Conservation (phyloP, 1,140 invertebrate species). For the Campoletis sonorensis region DNA sequence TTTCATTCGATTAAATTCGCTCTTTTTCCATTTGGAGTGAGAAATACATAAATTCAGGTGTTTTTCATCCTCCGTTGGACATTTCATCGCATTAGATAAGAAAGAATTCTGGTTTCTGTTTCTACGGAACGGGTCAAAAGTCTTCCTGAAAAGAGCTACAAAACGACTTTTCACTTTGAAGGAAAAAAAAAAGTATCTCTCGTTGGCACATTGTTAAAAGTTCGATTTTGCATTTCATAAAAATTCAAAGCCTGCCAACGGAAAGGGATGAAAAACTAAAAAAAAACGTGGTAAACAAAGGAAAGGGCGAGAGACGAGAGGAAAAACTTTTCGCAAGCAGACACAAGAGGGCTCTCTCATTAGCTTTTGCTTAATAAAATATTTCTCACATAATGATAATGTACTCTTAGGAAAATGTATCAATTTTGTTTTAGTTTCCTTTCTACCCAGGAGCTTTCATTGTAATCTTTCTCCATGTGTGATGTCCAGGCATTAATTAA, state of each 20-base stretch:
- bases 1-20: no score
- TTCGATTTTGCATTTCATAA: conserved; percentile 6
- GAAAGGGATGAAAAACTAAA: background rate
- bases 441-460: background rate
- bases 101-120: no score
- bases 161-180: no score
- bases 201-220: conserved; percentile 43
- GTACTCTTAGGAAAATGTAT: background rate
- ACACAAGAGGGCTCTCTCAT: background rate
- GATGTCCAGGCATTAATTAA: no score
- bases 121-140: no score
- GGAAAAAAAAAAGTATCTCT: no score
- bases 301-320: background rate
- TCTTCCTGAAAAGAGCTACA: no score
- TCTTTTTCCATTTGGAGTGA: no score
- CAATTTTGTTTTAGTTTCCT: background rate
- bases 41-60: no score
- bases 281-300: background rate
- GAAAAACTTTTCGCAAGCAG: conserved; percentile 18
- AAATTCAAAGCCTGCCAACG: background rate
- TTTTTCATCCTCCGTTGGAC: no score
- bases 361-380: background rate
- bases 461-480: no score
- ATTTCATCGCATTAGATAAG: no score
- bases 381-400: conserved; percentile 14